Conservation (phyloP, 1,140 invertebrate genomes). For the Cotesia typhae region DNA sequence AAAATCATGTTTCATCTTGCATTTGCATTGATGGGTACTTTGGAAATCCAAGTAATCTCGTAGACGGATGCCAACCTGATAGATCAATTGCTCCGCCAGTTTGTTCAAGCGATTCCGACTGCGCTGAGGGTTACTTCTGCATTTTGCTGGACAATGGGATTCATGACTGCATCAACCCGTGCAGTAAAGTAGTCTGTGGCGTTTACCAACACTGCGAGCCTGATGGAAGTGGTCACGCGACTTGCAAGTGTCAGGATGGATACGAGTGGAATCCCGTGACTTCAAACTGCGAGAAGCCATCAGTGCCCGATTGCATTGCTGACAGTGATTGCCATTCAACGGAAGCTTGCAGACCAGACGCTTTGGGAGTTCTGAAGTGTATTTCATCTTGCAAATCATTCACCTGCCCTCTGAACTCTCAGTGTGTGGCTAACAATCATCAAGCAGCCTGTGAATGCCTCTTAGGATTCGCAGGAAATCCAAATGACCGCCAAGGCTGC, state of each 20-base stretch:
- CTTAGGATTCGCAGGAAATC: constrained; percentile 83
- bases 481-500: constrained; percentile 88
- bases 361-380: constrained; percentile 86
- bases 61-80: constrained; percentile 78
- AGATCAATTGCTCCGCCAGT: constrained; percentile 63
- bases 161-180: constrained; percentile 79
- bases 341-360: constrained; percentile 80
- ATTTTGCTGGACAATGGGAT: constrained; percentile 70
- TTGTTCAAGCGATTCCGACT: constrained; percentile 77
- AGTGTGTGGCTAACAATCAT: constrained; percentile 79
- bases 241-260: constrained; percentile 79
- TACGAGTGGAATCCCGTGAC: constrained; percentile 84
- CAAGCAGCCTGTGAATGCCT: constrained; percentile 82
- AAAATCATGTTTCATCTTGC: constrained; percentile 84
- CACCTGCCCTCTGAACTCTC: constrained; percentile 83
- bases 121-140: constrained; percentile 71
- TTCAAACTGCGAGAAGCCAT: constrained; percentile 84
- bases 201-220: constrained; percentile 81
- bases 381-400: constrained; percentile 78
- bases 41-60: constrained; percentile 81
- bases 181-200: constrained; percentile 80
- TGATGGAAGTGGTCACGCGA: constrained; percentile 72
- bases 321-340: constrained; percentile 77
- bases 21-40: constrained; percentile 82
- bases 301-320: constrained; percentile 79